Base-by-base conservation (phyloP, 2,113 vertebrate genomes). In the Xiphorhynchus elegans region DNA sequence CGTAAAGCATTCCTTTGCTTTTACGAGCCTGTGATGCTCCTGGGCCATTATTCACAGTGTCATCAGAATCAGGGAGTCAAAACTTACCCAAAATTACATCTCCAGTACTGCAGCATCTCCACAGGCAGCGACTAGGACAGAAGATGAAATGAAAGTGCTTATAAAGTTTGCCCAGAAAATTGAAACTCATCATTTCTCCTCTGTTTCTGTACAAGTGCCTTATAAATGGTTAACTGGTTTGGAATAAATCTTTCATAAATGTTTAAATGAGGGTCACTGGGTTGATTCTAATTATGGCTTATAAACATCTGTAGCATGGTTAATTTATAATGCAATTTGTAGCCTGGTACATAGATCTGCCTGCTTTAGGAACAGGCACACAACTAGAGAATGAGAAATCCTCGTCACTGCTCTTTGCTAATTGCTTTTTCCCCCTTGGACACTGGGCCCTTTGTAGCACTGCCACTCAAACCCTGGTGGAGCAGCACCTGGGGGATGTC, bases 221-320 rank as follows among this genome's bases (percentile, higher is more conserved):
- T 84, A 72, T 58, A 89, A 87, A 79, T 66, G 62, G 70, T 79
- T 93, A 93, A 85, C 24, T 55, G 28, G 47, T 17, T 93, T 62
- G 50, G 67, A 86, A 86, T 77, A 91, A 83, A 86, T 84, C 59
- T 83, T 50, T 83, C 75, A 80, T 87, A 60, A 83, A 66, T 66
- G 40, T 89, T 91, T 94, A 91, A 85, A 47, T 68, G 68, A 70
- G n/a, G 67, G 93, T 83, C 85, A 90, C 55, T 53, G 73, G 42
- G 50, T 89, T 70, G 79, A 81, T 91, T 93, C 94, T 96, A 94
- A 95, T 94, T 90, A 96, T 40, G 33, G 46, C 13, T 86, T 87
- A 88, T 74, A 90, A 93, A 70, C 87, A 77, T 77, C 72, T 70
- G 72, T 67, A 59, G 55, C 79, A 23, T 84, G 75, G 50, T 68